Evolutionary conservation across 2,797 vertebrate genomes (phyloP).

Genomic region (Erethizon dorsatum): DNA sequence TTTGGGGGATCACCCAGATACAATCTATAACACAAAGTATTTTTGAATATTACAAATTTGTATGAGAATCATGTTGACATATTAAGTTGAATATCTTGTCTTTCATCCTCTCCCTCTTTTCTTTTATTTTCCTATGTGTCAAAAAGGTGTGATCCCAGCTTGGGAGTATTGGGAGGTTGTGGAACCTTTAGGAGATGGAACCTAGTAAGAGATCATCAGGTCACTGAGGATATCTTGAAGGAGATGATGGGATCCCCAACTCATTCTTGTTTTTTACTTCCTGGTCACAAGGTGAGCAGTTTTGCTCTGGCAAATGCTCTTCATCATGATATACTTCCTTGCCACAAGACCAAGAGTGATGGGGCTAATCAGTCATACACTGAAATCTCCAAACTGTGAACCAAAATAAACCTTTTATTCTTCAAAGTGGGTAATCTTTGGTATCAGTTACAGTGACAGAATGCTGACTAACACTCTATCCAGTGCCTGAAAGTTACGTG

Average conservation of each 20-base stretch:
- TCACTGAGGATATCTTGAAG: background rate
- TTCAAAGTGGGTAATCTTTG: background rate
- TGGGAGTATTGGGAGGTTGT: background rate
- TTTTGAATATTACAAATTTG: constrained; percentile 51
- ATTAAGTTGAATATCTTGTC: background rate
- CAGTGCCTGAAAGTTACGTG: background rate
- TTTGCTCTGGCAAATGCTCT: background rate
- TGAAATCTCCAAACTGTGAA: background rate
- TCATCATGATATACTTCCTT: no score
- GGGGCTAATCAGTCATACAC: no score
- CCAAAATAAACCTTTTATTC: background rate
- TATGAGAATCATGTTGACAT: background rate
- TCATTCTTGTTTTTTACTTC: background rate
- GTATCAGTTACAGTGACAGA: background rate
- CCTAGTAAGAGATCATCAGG: background rate
- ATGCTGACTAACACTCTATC: background rate
- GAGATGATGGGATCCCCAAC: no score
- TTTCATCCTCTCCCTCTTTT: background rate
- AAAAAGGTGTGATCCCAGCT: no score
- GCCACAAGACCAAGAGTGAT: no score
- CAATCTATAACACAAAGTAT: background rate
- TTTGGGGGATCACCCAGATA: background rate
- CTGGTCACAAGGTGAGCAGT: no score
- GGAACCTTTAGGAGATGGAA: background rate
- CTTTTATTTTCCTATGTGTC: background rate